Evolutionary conservation across 2,888 invertebrate species (phyloP).

Genomic region (Drosophila prostipennis): DNA sequence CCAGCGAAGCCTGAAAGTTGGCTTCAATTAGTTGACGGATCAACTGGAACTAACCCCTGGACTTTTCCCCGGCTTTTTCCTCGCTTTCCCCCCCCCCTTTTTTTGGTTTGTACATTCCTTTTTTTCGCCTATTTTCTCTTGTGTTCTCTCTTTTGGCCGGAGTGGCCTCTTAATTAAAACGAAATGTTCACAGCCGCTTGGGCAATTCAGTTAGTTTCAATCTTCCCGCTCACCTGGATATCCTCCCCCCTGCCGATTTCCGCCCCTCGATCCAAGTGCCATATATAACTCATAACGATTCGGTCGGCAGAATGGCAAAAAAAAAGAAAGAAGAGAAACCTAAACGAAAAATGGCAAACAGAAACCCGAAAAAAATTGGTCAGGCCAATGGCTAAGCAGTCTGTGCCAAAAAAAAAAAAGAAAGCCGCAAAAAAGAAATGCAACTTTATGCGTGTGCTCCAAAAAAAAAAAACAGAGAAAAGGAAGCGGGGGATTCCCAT

Average conservation of each 20-base stretch:
- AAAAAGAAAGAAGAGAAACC: neutral
- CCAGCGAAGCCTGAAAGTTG: conserved; percentile 31
- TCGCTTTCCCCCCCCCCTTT: neutral
- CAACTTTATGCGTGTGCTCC: conserved; percentile 61
- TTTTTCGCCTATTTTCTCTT: neutral
- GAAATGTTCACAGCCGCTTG: conserved; percentile 48
- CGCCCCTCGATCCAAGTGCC: conserved; percentile 15
- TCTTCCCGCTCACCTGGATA: conserved; percentile 39
- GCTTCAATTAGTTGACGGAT: conserved; percentile 41
- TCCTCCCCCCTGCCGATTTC: neutral
- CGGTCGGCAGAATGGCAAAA: conserved; percentile 10
- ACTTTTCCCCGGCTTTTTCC: neutral
- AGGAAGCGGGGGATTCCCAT: conserved; percentile 10
- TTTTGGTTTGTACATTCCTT: neutral
- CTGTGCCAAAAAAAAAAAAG: conserved; percentile 19
- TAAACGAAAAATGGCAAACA: conserved; percentile 11
- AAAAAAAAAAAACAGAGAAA: conserved; percentile 19
- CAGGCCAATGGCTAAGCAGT: conserved; percentile 64
- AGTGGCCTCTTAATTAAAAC: conserved; percentile 50
- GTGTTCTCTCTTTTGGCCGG: conserved; percentile 9
- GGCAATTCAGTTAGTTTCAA: conserved; percentile 45
- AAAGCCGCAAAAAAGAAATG: conserved; percentile 51
- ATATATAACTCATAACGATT: conserved; percentile 52
- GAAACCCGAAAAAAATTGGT: conserved; percentile 37
- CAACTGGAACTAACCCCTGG: conserved; percentile 32